phyloP scores from a whole-genome alignment of 2,888 invertebrate species.

The Pristionchus arcanus region DNA sequence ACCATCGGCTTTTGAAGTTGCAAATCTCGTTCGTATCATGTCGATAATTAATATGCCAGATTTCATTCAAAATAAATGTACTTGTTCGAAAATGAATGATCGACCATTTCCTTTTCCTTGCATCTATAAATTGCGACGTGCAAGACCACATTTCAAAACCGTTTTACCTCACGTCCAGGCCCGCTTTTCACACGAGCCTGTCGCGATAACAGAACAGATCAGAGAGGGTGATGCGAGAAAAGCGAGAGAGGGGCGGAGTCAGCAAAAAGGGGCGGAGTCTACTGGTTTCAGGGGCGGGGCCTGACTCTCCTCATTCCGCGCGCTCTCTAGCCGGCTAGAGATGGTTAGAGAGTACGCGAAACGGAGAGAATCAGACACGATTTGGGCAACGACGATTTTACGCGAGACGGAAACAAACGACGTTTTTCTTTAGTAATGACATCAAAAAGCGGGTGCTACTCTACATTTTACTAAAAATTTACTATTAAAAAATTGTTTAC shows the following conservation, averaged over 20 bases:
- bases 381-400: not conserved
- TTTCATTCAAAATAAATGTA: too few relatives aligned
- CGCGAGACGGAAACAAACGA: not conserved
- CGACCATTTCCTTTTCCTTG: too few relatives aligned
- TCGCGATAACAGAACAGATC: constrained; percentile 48
- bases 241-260: not conserved
- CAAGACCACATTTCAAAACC: constrained; percentile 18
- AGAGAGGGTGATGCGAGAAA: not conserved
- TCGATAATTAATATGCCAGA: too few relatives aligned
- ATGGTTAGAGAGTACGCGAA: not conserved
- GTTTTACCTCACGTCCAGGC: constrained; percentile 1
- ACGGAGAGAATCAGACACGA: not conserved
- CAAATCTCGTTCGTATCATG: too few relatives aligned
- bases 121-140: too few relatives aligned
- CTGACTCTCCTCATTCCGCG: not conserved
- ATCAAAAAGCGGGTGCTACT: constrained; percentile 29
- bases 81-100: too few relatives aligned
- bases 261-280: constrained; percentile 2
- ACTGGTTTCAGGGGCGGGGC: not conserved
- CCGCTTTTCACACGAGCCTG: not conserved
- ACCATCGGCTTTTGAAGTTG: too few relatives aligned
- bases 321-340: not conserved
- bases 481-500: not conserved
- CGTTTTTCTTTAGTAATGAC: constrained; percentile 27
- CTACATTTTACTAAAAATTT: constrained; percentile 20